A percentile compares a stretch with the other conserved stretches of the same genome.
Evolutionary conservation across 1,140 invertebrate species (phyloP).

Genomic region (Grapholita molesta): DNA sequence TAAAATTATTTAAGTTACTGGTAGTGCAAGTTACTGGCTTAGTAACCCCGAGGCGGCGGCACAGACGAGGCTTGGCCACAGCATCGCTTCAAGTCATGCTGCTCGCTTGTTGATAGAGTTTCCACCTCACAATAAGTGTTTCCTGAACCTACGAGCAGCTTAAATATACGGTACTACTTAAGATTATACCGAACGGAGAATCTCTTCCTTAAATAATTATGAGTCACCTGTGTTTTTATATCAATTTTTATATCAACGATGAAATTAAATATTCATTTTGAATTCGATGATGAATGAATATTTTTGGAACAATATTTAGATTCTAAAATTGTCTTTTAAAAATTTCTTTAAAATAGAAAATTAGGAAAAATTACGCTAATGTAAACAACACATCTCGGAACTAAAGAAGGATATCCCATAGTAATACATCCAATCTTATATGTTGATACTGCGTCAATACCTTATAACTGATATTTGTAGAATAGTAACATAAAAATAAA

Average conservation of each 20-base stretch:
- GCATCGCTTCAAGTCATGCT: slow-evolving; percentile 54
- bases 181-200: not conserved
- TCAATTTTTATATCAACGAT: too few species aligned
- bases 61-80: slow-evolving; percentile 48
- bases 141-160: slow-evolving; percentile 40
- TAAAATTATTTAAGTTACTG: not conserved
- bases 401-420: too few species aligned
- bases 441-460: not conserved
- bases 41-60: not conserved
- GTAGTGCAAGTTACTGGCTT: not conserved
- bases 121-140: slow-evolving; percentile 67
- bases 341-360: too few species aligned
- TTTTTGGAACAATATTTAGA: too few species aligned
- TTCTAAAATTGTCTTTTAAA: too few species aligned
- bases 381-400: too few species aligned
- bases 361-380: too few species aligned
- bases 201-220: not conserved
- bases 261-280: too few species aligned
- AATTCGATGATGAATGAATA: too few species aligned
- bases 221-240: not conserved
- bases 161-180: slow-evolving; percentile 27
- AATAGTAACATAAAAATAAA: slow-evolving; percentile 23
- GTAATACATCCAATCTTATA: slow-evolving; percentile 3
- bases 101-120: slow-evolving; percentile 70
- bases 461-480: not conserved